Conservation (phyloP, 1,140 invertebrate species). For the Pogonomyrmex californicus region DNA sequence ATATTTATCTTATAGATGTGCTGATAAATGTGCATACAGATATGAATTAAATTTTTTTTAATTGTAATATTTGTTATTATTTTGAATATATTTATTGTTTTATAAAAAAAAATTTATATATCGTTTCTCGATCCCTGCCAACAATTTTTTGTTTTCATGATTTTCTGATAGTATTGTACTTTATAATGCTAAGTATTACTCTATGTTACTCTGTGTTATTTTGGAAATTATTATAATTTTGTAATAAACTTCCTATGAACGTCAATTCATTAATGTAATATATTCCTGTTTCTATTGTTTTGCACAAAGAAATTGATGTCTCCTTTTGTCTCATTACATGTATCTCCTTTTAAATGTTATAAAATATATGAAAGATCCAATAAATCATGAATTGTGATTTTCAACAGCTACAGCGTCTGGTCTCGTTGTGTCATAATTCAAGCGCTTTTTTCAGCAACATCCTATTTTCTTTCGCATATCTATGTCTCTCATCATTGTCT, state of each 20-base stretch:
- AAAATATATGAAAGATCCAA: background rate
- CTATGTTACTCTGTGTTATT: conserved; percentile 41
- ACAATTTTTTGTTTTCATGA: background rate
- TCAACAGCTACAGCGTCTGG: conserved; percentile 20
- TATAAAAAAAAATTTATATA: background rate
- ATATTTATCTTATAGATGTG: background rate
- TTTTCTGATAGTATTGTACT: conserved; percentile 5
- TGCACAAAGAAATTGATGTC: conserved; percentile 11
- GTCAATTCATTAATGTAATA: background rate
- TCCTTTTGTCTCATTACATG: background rate
- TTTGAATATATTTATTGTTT: background rate
- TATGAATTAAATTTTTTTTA: background rate
- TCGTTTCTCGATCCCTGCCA: background rate
- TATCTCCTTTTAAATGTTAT: background rate
- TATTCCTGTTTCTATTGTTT: conserved; percentile 16
- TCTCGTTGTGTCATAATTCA: background rate
- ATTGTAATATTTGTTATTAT: background rate
- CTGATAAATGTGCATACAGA: conserved; percentile 5
- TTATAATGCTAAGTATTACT: conserved; percentile 20
- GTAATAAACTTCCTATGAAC: background rate
- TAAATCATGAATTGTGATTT: conserved; percentile 11
- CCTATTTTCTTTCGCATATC: background rate
- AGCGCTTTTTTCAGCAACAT: background rate
- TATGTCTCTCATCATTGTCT: background rate
- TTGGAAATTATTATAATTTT: conserved; percentile 24